Evolutionary conservation across 53 echinoderm and acorn worm species (phyloP), one percentile per base, ranked within the genome.

Genomic region (Holothuria leucospilota): DNA sequence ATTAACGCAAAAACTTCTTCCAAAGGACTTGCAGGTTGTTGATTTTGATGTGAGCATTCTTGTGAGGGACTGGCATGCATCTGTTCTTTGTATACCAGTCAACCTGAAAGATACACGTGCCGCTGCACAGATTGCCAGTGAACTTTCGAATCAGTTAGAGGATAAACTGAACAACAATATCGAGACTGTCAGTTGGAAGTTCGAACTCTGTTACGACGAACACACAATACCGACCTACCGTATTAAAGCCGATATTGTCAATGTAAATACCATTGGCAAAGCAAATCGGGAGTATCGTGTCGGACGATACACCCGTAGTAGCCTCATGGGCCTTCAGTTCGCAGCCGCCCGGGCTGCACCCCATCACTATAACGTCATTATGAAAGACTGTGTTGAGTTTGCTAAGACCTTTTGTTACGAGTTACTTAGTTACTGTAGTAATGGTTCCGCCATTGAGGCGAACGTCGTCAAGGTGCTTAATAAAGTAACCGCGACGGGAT

Each of bases 331-430:
- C 30, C 28, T 91, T 23, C 62, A 91, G 68, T 42, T 91, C 13
- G 87, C 91, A 8, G 64, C 69, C 16, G 87, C 87, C 28, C 49
- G 87, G 26, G 87, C 91, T 20, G 71, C 87, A 11, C 87, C 87
- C 1, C 83, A 59, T 11, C 87, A 87, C 23, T 91, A 84, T 27
- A 52, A 39, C 20, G 88, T 88, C 30, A 82, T 91, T 23, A 68
- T 87, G 86, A 74, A 88, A 12, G 91, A 91, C 78, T 91, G 91
- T 56, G 91, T 91, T 34, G 91, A 91, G 63, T 91, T 91, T 75
- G 85, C 88, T 41, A 91, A 91, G 70, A 77, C 62, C 29, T 87
- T 91, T 63, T 91, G 91, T 75, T 83, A 74, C n/a, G 73, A 91
- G 59, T 75, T 91, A 59, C 52, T 91, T 60, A 71, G 87, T 20